Evolutionary conservation across 2,888 invertebrate genomes (phyloP), one percentile per base, ranked within the genome.

Genomic region (Pollenia labialis): DNA sequence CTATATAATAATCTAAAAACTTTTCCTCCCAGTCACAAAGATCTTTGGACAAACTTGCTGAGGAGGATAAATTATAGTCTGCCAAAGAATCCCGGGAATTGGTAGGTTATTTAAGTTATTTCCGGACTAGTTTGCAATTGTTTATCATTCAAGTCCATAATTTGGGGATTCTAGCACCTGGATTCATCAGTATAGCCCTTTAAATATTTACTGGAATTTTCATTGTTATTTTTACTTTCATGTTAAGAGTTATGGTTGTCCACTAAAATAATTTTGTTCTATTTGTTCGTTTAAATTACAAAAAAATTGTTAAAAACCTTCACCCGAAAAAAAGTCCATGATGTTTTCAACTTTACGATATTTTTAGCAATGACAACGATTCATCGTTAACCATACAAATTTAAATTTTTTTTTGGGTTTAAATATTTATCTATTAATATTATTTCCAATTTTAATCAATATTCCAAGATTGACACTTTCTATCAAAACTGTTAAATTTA

Each of bases 1-100:
- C 93, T 18, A 92, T 90, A 64, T 90, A 93, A 76, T 92, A 91
- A 12, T 93, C 93, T 12, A 93, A 87, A 71, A 93, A 90, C 32
- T 91, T 90, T 44, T 92, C 91, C 83, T 93, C 93, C 92, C 93
- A 92, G 42, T 93, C 93, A 58, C 90, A 89, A 12, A 91, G 89
- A 14, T 92, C 91, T 1, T 88, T 76, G 1, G 87, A 83, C 10
- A 85, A 10, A 54, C 84, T 6, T 75, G 4, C 52, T n/a, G 48
- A 58, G 0, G 64, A 9, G 1, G 71, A 1, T n/a, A 66, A 40
- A 44, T 76, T 48, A 11, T 56, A 52, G 6, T 72, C 71, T 1
- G 68, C 82, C 12, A 76, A 12, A 3, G 54, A 69, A 0, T 88
- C 89, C 1, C 46, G 69, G 1, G 81, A 80, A 32, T 75, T 11